Conservation (phyloP, 2,113 vertebrate species). For the Epinephelus lanceolatus region DNA sequence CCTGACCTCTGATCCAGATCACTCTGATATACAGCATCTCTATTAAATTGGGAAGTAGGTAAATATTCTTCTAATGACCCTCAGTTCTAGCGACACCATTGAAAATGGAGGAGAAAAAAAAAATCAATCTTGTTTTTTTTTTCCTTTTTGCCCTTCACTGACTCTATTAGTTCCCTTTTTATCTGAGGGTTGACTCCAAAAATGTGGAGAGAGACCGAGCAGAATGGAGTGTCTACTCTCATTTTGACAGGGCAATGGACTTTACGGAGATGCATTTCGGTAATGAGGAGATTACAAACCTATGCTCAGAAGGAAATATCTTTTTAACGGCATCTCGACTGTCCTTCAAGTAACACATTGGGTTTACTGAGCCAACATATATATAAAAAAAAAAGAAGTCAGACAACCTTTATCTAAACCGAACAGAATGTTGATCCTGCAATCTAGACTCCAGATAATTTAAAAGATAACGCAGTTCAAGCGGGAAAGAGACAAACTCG, state of each 20-base stretch:
- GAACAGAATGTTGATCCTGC: slow-evolving; percentile 67
- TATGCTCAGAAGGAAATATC: slow-evolving; percentile 49
- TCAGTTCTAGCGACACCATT: slow-evolving; percentile 74
- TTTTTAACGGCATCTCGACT: slow-evolving; percentile 54
- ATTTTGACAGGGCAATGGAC: slow-evolving; percentile 43
- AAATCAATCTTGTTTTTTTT: slow-evolving; percentile 69
- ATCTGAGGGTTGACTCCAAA: slow-evolving; percentile 73
- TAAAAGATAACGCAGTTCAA: slow-evolving; percentile 62
- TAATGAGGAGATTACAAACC: slow-evolving; percentile 59
- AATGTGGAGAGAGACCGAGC: slow-evolving; percentile 37
- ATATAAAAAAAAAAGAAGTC: slow-evolving; percentile 20
- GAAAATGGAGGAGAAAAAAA: slow-evolving; percentile 58
- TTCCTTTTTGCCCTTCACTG: slow-evolving; percentile 74
- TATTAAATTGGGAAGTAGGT: slow-evolving; percentile 87
- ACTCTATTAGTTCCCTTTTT: slow-evolving; percentile 79
- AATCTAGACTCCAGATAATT: slow-evolving; percentile 71
- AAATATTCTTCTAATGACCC: slow-evolving; percentile 88
- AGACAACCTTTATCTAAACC: slow-evolving; percentile 67
- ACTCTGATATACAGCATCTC: slow-evolving; percentile 84
- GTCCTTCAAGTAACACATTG: slow-evolving; percentile 61
- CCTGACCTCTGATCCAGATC: slow-evolving; percentile 86
- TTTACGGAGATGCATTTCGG: slow-evolving; percentile 48
- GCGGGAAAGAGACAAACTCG: slow-evolving; percentile 40
- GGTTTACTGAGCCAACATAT: slow-evolving; percentile 47
- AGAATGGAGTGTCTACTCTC: slow-evolving; percentile 43